Base-by-base conservation (phyloP, 2,888 invertebrate genomes). In the Parapristionchus giblindavisi region DNA sequence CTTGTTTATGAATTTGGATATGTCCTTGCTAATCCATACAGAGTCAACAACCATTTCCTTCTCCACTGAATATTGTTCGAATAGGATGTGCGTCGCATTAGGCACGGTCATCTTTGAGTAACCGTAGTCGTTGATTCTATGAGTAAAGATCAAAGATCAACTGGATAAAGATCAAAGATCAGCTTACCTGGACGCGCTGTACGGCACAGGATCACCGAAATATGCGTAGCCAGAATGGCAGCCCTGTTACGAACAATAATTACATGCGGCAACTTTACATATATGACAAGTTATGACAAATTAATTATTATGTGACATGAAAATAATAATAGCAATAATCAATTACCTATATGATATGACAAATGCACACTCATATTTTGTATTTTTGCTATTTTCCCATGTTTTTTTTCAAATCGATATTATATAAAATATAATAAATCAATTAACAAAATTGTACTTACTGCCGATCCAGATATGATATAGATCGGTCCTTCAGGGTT, bases 401-500 rank as follows among this genome's bases (percentile, higher is more conserved):
- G n/a, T n/a, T n/a, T n/a, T n/a, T n/a, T n/a, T n/a, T n/a, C n/a
- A n/a, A n/a, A n/a, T n/a, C n/a, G n/a, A n/a, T n/a, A n/a, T n/a
- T n/a, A n/a, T n/a, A n/a, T n/a, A n/a, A n/a, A n/a, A n/a, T n/a
- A n/a, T n/a, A n/a, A n/a, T n/a, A n/a, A n/a, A n/a, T n/a, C n/a
- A n/a, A n/a, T n/a, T n/a, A 38, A 58, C 6, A 27, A n/a, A 40
- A 29, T 17, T 34, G 3, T 29, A 32, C 68, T 56, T 14, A 89
- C 89, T 4, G 94, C 94, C 0, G 94, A 94, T 60, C 95, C 95
- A 17, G 94, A 93, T 83, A 91, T 92, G 86, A 98, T 91, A 88
- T 98, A 97, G 0, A 97, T 93, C 0, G 97, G 95, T 0, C 95
- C 97, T 79, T 92, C 91, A 81, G 91, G 92, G 89, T 94, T 93